Evolutionary conservation across 2,888 invertebrate species (phyloP).

Genomic region (Metalampra italica): DNA sequence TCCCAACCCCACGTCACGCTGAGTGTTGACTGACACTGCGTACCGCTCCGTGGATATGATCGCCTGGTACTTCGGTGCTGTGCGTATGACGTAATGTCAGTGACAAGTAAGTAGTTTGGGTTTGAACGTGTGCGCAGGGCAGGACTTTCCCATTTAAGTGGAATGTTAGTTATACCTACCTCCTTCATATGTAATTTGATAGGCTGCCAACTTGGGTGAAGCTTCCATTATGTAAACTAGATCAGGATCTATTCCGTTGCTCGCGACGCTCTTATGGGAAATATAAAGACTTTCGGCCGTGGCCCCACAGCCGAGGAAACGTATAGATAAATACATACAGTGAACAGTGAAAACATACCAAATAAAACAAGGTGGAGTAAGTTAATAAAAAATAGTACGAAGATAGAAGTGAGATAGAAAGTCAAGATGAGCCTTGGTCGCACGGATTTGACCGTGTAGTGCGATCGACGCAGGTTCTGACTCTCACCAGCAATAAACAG

Average conservation of each 20-base stretch:
- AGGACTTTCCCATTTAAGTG: no score
- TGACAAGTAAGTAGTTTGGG: not conserved
- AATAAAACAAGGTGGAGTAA: no score
- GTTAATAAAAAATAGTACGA: no score
- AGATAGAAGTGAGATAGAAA: no score
- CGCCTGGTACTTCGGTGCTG: conserved; percentile 38
- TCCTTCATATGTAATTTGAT: no score
- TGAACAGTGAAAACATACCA: no score
- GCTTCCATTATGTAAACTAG: conserved; percentile 24
- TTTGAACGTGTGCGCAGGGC: not conserved
- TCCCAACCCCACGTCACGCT: conserved; percentile 1
- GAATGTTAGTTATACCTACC: no score
- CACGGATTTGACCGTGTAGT: no score
- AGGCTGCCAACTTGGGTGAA: not conserved
- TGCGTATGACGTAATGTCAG: conserved; percentile 38
- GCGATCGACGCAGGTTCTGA: no score
- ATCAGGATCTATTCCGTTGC: conserved; percentile 23
- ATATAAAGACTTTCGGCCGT: conserved; percentile 15
- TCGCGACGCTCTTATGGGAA: conserved; percentile 19
- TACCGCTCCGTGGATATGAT: conserved; percentile 30
- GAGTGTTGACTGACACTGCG: conserved; percentile 14
- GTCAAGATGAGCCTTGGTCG: no score
- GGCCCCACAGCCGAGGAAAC: not conserved
- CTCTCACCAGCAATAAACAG: no score
- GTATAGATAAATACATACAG: no score